Evolutionary conservation across 2,888 invertebrate genomes (phyloP).

Genomic region (Oligia fasciuncula): DNA sequence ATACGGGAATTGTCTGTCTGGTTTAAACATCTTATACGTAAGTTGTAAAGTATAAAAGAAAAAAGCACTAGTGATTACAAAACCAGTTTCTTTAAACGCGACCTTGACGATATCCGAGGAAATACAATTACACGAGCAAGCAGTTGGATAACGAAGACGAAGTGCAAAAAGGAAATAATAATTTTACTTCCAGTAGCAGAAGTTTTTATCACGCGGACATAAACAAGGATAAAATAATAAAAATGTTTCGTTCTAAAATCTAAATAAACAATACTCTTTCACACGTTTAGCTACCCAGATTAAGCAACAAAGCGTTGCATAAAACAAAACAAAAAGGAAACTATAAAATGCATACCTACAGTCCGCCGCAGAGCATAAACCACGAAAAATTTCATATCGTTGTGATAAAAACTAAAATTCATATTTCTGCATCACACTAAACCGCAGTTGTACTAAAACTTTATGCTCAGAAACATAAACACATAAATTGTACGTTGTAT

Average conservation of each 20-base stretch:
- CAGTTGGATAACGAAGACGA: neutral
- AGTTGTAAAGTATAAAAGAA: neutral
- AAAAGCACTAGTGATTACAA: neutral
- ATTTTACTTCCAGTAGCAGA: neutral
- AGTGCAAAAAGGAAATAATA: conserved; percentile 1
- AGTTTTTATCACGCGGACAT: neutral
- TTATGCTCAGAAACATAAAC: conserved; percentile 67
- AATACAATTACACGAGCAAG: conserved; percentile 9
- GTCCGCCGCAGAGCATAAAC: conserved; percentile 55
- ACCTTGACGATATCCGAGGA: conserved; percentile 17
- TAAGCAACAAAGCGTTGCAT: conserved; percentile 44
- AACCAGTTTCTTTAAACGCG: conserved; percentile 12
- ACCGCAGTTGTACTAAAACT: conserved; percentile 74
- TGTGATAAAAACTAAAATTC: conserved; percentile 79
- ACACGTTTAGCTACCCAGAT: conserved; percentile 9
- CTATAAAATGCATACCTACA: conserved; percentile 44
- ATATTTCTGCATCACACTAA: conserved; percentile 76
- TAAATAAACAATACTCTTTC: conserved; percentile 11
- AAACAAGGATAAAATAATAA: neutral
- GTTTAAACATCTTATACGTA: neutral
- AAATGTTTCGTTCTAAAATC: neutral
- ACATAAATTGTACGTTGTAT: conserved; percentile 59
- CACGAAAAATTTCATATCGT: conserved; percentile 68
- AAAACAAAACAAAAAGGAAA: conserved; percentile 24
- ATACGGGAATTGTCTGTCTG: no score